Evolutionary conservation across 2,888 invertebrate species (phyloP).

Genomic region (Agrotis clavis): DNA sequence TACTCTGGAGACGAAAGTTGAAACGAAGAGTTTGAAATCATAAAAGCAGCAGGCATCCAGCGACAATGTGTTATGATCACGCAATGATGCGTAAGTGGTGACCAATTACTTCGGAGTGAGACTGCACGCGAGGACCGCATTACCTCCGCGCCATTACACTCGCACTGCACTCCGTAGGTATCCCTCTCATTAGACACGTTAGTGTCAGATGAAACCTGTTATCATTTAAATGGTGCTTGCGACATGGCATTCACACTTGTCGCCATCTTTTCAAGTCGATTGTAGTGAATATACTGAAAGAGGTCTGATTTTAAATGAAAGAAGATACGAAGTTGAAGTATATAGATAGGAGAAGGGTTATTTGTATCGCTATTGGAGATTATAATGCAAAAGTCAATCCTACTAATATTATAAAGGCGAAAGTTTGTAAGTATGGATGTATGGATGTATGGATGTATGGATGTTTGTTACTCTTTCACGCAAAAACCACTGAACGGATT

Average conservation of each 20-base stretch:
- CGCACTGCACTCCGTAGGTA: neutral
- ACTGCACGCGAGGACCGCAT: constrained; percentile 42
- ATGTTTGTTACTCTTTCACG: no score
- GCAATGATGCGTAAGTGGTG: constrained; percentile 40
- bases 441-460: no score
- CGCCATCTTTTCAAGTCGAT: neutral
- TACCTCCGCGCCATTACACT: constrained; percentile 13
- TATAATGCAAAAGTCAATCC: no score
- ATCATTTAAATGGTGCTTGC: neutral
- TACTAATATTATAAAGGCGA: no score
- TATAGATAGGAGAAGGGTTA: no score
- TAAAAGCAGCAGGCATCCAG: neutral
- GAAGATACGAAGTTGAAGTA: neutral
- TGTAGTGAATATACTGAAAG: neutral
- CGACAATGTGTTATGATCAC: constrained; percentile 29
- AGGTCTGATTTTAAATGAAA: neutral
- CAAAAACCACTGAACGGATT: no score
- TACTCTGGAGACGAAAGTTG: neutral
- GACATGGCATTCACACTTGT: neutral
- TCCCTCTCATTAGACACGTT: constrained; percentile 14
- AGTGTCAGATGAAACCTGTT: constrained; percentile 28
- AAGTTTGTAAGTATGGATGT: no score
- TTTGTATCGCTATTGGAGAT: no score
- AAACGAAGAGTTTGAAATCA: neutral
- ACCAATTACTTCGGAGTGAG: constrained; percentile 30